Percentiles rank a stretch among this genome's conserved stretches.
These are phyloP conservation scores for Oeneis ivallda DNA, from an alignment of 2,888 invertebrate genomes.

Conservation along the genomic window DNA sequence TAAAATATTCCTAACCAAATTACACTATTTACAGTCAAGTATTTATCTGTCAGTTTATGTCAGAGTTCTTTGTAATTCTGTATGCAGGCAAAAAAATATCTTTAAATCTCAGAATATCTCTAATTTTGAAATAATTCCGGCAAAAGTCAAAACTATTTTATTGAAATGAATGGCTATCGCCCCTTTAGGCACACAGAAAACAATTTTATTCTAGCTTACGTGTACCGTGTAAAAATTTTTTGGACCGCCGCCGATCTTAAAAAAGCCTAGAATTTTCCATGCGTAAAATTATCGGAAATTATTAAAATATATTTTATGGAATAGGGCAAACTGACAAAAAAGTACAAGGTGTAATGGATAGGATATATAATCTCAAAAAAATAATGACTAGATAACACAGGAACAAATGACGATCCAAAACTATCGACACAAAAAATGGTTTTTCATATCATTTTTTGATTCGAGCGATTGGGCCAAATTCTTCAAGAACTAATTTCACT, in stretches of 20 bases:
- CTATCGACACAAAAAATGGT: background rate
- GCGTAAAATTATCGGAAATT: background rate
- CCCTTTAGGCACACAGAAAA: background rate
- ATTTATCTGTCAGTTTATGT: background rate
- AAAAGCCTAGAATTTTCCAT: background rate
- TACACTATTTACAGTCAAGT: background rate
- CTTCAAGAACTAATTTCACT: background rate
- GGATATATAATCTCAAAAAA: background rate
- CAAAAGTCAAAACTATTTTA: background rate
- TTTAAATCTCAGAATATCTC: background rate
- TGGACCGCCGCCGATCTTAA: background rate
- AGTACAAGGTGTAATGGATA: background rate
- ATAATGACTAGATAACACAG: conserved; percentile 2
- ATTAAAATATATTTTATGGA: background rate
- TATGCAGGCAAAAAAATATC: background rate
- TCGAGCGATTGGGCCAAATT: background rate
- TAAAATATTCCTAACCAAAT: background rate
- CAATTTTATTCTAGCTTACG: background rate
- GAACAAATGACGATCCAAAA: conserved; percentile 2
- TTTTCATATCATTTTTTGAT: background rate
- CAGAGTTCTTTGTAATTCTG: background rate
- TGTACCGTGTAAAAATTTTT: background rate
- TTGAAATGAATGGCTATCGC: background rate
- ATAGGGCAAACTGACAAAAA: background rate
- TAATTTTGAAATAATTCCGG: background rate